phyloP scores from a whole-genome alignment of 2,113 vertebrate genomes.

The Pyrgilauda ruficollis region DNA sequence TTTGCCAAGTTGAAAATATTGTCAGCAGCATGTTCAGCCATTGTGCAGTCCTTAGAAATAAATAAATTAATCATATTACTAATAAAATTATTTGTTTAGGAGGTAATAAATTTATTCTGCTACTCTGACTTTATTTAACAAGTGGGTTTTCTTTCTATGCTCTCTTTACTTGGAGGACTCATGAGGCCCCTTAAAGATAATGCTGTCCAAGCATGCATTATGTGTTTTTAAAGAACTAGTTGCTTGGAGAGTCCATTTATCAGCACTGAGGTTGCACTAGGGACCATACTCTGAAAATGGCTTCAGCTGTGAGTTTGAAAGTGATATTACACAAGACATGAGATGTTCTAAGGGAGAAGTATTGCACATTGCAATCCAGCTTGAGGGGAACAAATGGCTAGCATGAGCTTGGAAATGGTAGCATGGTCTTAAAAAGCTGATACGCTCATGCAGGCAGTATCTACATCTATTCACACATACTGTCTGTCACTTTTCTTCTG shows the following conservation, averaged over 20 bases:
- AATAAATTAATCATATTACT: not conserved
- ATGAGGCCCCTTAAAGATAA: not conserved
- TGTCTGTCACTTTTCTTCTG: not conserved
- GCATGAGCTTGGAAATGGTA: not conserved
- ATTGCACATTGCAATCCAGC: not conserved
- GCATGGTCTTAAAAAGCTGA: not conserved
- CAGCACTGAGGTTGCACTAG: not conserved
- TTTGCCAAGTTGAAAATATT: not conserved
- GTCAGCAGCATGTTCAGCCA: not conserved
- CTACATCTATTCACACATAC: not conserved
- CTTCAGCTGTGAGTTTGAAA: not conserved
- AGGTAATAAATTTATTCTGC: not conserved
- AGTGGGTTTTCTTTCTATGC: not conserved
- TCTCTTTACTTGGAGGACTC: not conserved
- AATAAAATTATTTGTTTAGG: not conserved
- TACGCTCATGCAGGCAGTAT: not conserved
- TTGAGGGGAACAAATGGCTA: not conserved
- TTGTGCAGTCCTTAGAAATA: not conserved
- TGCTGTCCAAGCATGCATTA: not conserved
- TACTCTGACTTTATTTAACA: not conserved
- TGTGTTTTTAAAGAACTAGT: not conserved
- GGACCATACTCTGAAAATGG: not conserved
- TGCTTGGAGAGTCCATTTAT: not conserved
- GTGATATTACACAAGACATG: not conserved
- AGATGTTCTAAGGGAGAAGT: not conserved